phyloP scores from a whole-genome alignment of 1,140 invertebrate species.

The Hermatobates lingyangjiaoensis region DNA sequence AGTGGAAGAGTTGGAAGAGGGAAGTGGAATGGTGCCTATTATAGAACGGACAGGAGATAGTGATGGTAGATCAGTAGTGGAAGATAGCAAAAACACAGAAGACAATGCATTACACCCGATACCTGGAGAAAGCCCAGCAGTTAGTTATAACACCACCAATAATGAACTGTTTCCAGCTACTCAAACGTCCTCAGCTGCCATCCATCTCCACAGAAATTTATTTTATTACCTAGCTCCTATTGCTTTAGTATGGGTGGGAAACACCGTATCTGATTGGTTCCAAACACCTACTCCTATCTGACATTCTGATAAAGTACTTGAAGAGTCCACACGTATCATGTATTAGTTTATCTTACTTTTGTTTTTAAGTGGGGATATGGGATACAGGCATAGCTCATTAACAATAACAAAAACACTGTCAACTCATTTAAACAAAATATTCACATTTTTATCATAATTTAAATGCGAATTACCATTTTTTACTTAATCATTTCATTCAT shows the following conservation, averaged over 20 bases:
- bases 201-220: conserved; percentile 30
- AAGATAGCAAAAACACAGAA: conserved; percentile 20
- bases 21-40: conserved; percentile 14
- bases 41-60: background rate
- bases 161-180: background rate
- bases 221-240: conserved; percentile 56
- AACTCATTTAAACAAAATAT: too few species aligned
- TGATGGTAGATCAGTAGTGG: conserved; percentile 19
- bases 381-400: too few species aligned
- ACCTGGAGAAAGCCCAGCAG: conserved; percentile 1
- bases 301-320: too few species aligned
- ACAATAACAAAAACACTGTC: too few species aligned
- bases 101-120: conserved; percentile 14
- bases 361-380: too few species aligned
- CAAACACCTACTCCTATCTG: too few species aligned
- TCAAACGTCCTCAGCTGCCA: background rate
- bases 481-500: too few species aligned
- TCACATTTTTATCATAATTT: too few species aligned
- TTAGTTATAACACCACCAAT: conserved; percentile 7
- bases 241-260: conserved; percentile 64
- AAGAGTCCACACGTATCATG: too few species aligned
- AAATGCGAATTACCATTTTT: too few species aligned
- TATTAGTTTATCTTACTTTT: too few species aligned
- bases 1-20: conserved; percentile 17
- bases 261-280: conserved; percentile 48